A percentile compares a stretch with the other conserved stretches of the same genome.
These are phyloP conservation scores for Nyctalus aviator DNA, from an alignment of 2,797 vertebrate genomes.

Conservation along the genomic window DNA sequence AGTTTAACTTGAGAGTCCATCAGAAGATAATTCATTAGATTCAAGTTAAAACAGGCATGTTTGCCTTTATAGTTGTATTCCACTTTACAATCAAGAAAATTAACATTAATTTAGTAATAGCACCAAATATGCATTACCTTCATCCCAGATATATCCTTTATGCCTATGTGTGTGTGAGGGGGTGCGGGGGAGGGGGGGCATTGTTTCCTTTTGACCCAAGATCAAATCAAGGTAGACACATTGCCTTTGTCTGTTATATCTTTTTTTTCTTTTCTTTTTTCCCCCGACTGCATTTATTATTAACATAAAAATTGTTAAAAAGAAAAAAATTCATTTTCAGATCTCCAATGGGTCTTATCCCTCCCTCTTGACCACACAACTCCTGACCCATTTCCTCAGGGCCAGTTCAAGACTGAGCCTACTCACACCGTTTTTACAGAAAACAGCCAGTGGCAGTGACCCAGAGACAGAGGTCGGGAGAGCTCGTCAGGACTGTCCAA, in stretches of 20 bases:
- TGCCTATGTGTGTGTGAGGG: background rate
- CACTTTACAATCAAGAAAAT: constrained; percentile 3
- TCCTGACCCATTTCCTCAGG: constrained; percentile 59
- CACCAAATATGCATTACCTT: background rate
- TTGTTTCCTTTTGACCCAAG: background rate
- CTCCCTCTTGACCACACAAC: constrained; percentile 1
- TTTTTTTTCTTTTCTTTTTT: no score
- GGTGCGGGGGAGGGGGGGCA: fast-evolving
- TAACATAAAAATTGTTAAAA: background rate
- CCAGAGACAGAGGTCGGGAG: background rate
- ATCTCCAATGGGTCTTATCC: background rate
- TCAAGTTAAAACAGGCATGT: background rate
- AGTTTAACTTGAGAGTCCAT: background rate
- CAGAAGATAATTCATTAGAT: background rate
- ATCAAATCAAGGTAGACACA: background rate
- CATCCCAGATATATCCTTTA: background rate
- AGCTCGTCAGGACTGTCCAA: constrained; percentile 36
- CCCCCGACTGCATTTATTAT: background rate
- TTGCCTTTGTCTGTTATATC: background rate
- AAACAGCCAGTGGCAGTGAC: constrained; percentile 63
- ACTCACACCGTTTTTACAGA: constrained; percentile 77
- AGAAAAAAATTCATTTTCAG: background rate
- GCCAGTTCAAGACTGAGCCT: constrained; percentile 53
- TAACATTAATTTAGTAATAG: background rate
- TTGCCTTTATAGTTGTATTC: background rate